Conservation (phyloP, 1,140 invertebrate species). For the Drosophila triauraria region DNA sequence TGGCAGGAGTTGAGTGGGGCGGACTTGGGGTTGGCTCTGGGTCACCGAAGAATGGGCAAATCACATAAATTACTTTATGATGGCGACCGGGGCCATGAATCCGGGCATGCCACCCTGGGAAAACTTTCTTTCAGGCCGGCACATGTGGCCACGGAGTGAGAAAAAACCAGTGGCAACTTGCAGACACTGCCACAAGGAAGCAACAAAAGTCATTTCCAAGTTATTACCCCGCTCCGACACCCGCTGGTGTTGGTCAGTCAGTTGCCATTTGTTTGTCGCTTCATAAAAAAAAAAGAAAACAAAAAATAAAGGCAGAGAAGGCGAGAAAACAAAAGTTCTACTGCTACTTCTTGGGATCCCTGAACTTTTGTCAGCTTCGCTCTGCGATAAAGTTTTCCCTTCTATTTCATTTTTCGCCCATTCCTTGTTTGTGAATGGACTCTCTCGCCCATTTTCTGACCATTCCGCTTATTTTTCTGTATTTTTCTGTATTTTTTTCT, state of each 20-base stretch:
- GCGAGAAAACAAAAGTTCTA: constrained; percentile 80
- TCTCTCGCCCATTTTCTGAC: constrained; percentile 43
- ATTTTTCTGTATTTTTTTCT: constrained; percentile 33
- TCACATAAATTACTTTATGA: constrained; percentile 84
- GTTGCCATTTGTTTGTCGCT: constrained; percentile 72
- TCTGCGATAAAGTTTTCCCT: constrained; percentile 64
- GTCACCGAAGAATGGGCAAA: constrained; percentile 55
- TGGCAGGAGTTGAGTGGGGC: constrained; percentile 15
- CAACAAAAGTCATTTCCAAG: constrained; percentile 81
- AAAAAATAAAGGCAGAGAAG: constrained; percentile 44
- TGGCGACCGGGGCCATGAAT: constrained; percentile 68
- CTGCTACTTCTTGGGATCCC: constrained; percentile 55
- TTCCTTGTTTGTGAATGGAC: constrained; percentile 47
- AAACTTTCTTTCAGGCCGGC: constrained; percentile 48
- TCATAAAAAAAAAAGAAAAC: constrained; percentile 51
- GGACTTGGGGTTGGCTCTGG: background rate
- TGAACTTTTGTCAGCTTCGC: constrained; percentile 69
- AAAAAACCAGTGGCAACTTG: constrained; percentile 51
- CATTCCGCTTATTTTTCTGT: constrained; percentile 40
- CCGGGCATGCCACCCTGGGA: constrained; percentile 32
- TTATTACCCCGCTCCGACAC: constrained; percentile 59
- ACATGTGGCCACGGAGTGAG: constrained; percentile 71
- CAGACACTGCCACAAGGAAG: constrained; percentile 67
- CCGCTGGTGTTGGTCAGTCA: constrained; percentile 23
- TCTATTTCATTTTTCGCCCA: constrained; percentile 26